Conservation (phyloP, 2,113 vertebrate species). For the human (Homo sapiens) region DNA sequence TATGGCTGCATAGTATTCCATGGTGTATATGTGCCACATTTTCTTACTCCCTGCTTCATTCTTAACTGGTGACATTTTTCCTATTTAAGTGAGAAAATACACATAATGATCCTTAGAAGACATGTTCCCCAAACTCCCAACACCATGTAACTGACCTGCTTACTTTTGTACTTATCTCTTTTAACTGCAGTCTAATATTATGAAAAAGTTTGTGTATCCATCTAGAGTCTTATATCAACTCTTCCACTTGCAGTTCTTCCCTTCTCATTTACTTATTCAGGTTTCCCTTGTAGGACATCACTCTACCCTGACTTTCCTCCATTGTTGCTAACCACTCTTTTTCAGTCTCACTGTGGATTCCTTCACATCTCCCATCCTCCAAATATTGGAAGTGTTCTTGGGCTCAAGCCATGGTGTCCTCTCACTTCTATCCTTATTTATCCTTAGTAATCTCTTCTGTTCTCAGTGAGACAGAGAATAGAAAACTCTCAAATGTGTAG, state of each 20-base stretch:
- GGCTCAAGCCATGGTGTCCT: neutral
- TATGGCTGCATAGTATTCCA: too few species aligned
- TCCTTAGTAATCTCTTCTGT: neutral
- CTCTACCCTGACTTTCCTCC: neutral
- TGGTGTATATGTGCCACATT: too few species aligned
- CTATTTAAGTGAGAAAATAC: neutral
- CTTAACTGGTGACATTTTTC: neutral
- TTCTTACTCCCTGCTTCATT: neutral
- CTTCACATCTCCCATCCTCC: neutral
- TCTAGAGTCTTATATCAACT: neutral
- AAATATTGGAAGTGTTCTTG: neutral
- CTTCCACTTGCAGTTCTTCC: neutral
- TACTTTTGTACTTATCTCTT: neutral
- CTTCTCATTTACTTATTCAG: neutral
- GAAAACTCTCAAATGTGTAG: neutral
- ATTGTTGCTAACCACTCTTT: neutral
- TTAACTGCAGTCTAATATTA: neutral
- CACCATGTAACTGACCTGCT: neutral
- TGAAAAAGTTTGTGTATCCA: neutral
- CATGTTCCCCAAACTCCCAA: neutral
- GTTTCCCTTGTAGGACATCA: rapidly evolving
- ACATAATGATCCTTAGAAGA: neutral
- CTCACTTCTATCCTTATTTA: neutral
- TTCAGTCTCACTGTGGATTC: neutral
- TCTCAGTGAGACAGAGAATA: neutral